Conservation (phyloP, 1,140 invertebrate species). For the Bombus vancouverensis region DNA sequence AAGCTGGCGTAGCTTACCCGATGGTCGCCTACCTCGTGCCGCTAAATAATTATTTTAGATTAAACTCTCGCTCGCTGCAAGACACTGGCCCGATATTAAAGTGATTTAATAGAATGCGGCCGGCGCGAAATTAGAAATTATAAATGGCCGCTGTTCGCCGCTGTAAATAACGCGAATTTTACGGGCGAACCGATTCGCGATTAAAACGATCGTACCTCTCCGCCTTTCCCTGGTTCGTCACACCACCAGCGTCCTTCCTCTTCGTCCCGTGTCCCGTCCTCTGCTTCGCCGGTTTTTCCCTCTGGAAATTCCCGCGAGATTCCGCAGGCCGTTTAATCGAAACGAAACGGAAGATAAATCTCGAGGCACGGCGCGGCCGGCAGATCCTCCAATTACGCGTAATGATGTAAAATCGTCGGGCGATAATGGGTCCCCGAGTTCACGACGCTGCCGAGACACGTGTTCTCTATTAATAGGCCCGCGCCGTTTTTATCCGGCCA, state of each 20-base stretch:
- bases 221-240: background rate
- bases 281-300: background rate
- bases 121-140: conserved; percentile 40
- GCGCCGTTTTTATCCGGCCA: conserved; percentile 63
- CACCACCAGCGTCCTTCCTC: too few species aligned
- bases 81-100: conserved; percentile 37
- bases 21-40: background rate
- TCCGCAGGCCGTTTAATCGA: conserved; percentile 34
- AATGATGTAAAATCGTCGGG: conserved; percentile 74
- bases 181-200: background rate
- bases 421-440: conserved; percentile 66
- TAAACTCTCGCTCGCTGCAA: conserved; percentile 39
- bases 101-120: conserved; percentile 32
- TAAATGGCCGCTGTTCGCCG: background rate
- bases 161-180: conserved; percentile 23
- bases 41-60: conserved; percentile 41
- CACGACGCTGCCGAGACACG: conserved; percentile 58
- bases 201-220: background rate
- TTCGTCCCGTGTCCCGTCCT: too few species aligned
- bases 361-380: conserved; percentile 21
- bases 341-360: conserved; percentile 47
- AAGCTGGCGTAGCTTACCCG: background rate
- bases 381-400: conserved; percentile 71
- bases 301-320: background rate
- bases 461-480: conserved; percentile 75